Conservation (phyloP, 2,888 invertebrate species). For the Eutolmus rufibarbis region DNA sequence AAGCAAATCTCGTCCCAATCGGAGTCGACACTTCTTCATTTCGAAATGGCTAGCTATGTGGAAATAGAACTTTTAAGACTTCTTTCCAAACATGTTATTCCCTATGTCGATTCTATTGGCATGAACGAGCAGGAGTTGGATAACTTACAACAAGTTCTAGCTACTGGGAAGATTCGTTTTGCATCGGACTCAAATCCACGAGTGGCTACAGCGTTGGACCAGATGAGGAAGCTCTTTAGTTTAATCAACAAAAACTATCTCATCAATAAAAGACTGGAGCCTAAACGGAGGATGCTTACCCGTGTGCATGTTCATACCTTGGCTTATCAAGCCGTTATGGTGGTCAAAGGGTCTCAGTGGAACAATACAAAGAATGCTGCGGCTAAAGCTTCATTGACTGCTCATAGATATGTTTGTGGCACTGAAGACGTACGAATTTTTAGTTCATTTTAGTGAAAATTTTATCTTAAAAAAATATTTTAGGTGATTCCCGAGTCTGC, state of each 20-base stretch:
- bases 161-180: constrained; percentile 74
- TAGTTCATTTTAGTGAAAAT: not conserved
- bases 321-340: constrained; percentile 85
- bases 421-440: constrained; percentile 63
- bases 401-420: constrained; percentile 83
- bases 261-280: constrained; percentile 56
- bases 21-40: constrained; percentile 72
- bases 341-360: constrained; percentile 74
- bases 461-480: not conserved
- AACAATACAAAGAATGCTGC: constrained; percentile 79
- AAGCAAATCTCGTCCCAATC: constrained; percentile 72
- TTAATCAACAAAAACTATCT: constrained; percentile 53
- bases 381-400: constrained; percentile 83
- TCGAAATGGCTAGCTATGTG: constrained; percentile 87
- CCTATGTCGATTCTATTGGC: constrained; percentile 80
- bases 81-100: constrained; percentile 72
- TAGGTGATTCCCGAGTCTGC: constrained; percentile 61
- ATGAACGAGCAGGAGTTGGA: constrained; percentile 90
- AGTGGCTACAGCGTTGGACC: constrained; percentile 80
- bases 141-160: constrained; percentile 75
- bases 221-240: constrained; percentile 75
- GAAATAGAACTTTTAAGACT: constrained; percentile 74
- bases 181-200: constrained; percentile 82
- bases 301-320: constrained; percentile 85
- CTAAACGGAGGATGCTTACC: constrained; percentile 68